These are phyloP conservation scores for Drosophila varians DNA, from an alignment of 1,140 invertebrate genomes.

Conservation along the genomic window DNA sequence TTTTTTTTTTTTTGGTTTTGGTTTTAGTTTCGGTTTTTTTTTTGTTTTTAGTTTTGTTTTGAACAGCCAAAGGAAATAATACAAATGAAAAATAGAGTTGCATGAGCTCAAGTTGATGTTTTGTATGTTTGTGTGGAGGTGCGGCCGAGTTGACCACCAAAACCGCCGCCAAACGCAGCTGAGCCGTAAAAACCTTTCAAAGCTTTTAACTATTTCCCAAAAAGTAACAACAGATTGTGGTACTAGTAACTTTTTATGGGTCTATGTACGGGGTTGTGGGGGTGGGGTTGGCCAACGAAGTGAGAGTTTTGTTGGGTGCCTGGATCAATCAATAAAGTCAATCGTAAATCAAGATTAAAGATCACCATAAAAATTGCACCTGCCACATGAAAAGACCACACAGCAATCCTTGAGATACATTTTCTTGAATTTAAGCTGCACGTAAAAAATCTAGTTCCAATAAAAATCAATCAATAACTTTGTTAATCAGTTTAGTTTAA, in stretches of 20 bases:
- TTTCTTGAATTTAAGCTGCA: not conserved
- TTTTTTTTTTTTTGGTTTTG: slow-evolving; percentile 1
- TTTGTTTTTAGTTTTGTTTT: not conserved
- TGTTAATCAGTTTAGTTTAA: not conserved
- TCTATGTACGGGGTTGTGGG: not conserved
- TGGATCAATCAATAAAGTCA: slow-evolving; percentile 12
- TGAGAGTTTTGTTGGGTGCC: slow-evolving; percentile 10
- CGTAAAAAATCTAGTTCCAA: not conserved
- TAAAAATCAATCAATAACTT: not conserved
- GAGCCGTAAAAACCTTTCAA: slow-evolving; percentile 45
- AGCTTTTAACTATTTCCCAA: slow-evolving; percentile 31
- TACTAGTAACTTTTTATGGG: not conserved
- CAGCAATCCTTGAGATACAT: not conserved
- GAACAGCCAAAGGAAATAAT: slow-evolving; percentile 17
- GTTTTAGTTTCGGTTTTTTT: not conserved
- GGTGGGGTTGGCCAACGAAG: not conserved
- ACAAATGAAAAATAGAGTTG: slow-evolving; percentile 51
- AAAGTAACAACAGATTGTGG: not conserved
- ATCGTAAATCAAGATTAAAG: slow-evolving; percentile 1
- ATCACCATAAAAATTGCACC: not conserved
- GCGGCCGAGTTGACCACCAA: slow-evolving; percentile 39
- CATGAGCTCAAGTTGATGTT: slow-evolving; percentile 8
- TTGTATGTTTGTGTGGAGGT: slow-evolving; percentile 28
- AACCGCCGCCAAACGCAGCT: slow-evolving; percentile 37
- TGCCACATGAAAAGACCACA: not conserved